Evolutionary conservation across 2,113 vertebrate genomes (phyloP).

Genomic region (Oenanthe melanoleuca): DNA sequence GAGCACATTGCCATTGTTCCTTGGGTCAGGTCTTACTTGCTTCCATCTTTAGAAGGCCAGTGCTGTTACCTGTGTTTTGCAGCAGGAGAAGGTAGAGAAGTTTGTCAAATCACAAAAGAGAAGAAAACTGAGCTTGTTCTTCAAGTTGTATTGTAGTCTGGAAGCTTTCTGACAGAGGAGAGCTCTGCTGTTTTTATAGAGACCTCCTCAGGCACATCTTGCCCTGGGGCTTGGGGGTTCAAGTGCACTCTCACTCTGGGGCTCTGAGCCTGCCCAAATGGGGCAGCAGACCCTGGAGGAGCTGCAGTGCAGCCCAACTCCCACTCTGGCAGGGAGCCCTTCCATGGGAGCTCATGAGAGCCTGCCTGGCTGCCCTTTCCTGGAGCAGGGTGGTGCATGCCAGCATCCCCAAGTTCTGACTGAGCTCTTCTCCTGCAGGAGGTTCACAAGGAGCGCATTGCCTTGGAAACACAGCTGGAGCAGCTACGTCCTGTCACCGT

Average conservation of each 20-base stretch:
- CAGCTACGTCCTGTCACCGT: conserved; percentile 88
- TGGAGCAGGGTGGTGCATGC: rapidly evolving
- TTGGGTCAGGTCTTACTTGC: background rate
- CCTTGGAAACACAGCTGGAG: conserved; percentile 93
- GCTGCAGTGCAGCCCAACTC: background rate
- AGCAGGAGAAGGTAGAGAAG: background rate
- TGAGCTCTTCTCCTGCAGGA: conserved; percentile 76
- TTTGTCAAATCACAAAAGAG: background rate
- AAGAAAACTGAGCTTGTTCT: background rate
- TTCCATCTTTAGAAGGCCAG: background rate
- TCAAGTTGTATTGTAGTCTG: background rate
- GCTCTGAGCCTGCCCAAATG: background rate
- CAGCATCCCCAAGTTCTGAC: background rate
- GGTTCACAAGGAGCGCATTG: conserved; percentile 91
- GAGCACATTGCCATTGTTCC: background rate
- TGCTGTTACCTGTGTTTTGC: background rate
- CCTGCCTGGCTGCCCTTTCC: background rate
- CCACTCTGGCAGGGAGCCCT: background rate
- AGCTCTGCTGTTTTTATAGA: background rate
- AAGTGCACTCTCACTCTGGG: background rate
- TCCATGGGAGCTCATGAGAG: rapidly evolving
- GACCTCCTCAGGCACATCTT: background rate
- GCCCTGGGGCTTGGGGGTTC: rapidly evolving
- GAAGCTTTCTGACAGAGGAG: background rate
- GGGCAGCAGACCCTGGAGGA: background rate